Evolutionary conservation across 2,113 vertebrate genomes (phyloP).

Genomic region (Rhizomys pruinosus): DNA sequence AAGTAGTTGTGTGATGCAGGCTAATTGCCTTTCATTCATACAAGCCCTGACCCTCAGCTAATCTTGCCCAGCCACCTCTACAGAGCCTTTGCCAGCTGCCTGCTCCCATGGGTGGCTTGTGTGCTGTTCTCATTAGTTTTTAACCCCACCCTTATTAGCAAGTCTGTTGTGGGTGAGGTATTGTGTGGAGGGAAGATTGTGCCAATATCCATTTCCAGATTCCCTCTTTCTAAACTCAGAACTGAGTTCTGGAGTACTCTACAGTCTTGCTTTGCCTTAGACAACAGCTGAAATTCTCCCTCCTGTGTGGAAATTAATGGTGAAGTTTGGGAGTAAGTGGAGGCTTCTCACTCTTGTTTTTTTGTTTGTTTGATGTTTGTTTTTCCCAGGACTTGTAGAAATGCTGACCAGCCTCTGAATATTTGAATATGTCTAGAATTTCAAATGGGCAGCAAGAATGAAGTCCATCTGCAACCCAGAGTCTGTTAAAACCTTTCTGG

Average conservation of each 20-base stretch:
- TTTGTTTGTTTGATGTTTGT: background rate
- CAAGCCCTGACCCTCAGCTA: background rate
- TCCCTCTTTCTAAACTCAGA: background rate
- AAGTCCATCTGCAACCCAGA: background rate
- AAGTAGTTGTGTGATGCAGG: background rate
- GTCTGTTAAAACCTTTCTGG: background rate
- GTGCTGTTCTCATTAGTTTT: background rate
- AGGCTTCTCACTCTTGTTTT: background rate
- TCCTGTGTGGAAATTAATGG: background rate
- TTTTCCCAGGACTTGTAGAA: constrained; percentile 7
- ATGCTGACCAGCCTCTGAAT: background rate
- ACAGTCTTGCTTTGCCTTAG: background rate
- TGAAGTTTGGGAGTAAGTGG: background rate
- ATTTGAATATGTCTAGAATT: background rate
- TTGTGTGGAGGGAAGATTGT: background rate
- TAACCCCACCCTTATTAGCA: background rate
- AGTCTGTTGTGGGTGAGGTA: background rate
- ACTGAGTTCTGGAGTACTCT: background rate
- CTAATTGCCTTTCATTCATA: background rate
- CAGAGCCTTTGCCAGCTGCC: background rate
- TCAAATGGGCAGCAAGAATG: background rate
- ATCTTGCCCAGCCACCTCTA: background rate
- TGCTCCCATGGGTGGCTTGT: background rate
- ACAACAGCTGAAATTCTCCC: background rate
- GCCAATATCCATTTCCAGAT: background rate